Evolutionary conservation across 2,888 invertebrate species (phyloP), one percentile per base, ranked within the genome.

Genomic region (Anoplius nigerrimus): DNA sequence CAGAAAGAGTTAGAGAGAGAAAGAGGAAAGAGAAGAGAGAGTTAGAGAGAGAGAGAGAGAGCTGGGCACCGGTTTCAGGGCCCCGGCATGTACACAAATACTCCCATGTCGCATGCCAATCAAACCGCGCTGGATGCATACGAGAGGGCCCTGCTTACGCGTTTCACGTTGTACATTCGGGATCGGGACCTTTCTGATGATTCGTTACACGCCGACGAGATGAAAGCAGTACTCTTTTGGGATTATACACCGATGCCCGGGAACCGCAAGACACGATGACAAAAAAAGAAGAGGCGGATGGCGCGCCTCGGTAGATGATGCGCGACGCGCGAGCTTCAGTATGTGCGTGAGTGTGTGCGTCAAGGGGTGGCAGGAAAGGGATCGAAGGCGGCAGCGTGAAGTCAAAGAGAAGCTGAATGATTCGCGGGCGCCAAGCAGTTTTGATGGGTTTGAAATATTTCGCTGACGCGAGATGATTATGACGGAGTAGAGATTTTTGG

Each of bases 71-170:
- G 74, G 75, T 76, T 78, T 74, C 75, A 72, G 67, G 66, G n/a
- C n/a, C 51, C 57, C 71, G 66, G 73, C 76, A 69, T 81, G 80
- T 86, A 81, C 82, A 85, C 84, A 83, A 85, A 82, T 83, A 84
- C 83, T 81, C 83, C 77, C 80, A 81, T 84, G 85, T 86, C 84
- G 84, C 83, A 83, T 86, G 87, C 84, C 87, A 87, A 86, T 87
- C 87, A 86, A 83, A 79, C 66, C 73, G 67, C 72, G 72, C 68
- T 67, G 72, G 72, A 75, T 74, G 75, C 79, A 73, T 75, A 75
- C 66, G 73, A 71, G 70, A 73, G 74, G 75, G 65, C 67, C 70
- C 59, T 66, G 64, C 70, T 67, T 70, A 71, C 64, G 66, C 46
- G 67, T 72, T 71, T 62, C 70, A 74, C 74, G 68, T 71, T 72